Evolutionary conservation across 1,140 invertebrate genomes (phyloP), one percentile per base, ranked within the genome.

Genomic region (Drosophila nigrodunni): DNA sequence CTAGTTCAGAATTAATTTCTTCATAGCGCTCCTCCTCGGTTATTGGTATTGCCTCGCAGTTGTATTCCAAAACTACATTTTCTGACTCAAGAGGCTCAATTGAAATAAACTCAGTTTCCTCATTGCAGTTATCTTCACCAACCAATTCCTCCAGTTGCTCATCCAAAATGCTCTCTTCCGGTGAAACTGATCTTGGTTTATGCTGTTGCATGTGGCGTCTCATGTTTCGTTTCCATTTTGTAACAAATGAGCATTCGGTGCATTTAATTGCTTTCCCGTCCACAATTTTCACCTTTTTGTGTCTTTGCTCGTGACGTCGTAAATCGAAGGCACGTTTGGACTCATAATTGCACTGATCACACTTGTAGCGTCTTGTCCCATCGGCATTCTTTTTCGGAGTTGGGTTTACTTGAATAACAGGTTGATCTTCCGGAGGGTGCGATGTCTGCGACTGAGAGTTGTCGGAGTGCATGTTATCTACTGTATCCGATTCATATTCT

Each of bases 181-280:
- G 3, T 13, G 6, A 9, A 35, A 25, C 9, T 7, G 41, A 5
- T 4, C 5, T 35, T 35, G 5, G 35, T 1, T 46, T 55, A 37
- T 74, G 72, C n/a, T 43, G 60, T 5, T 58, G 35, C 50, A 70
- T 49, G 52, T 74, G 72, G 0, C 72, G 58, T 6, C 25, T 18
- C 44, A 74, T 74, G 10, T 74, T 70, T 0, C 57, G 66, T 15
- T 62, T 70, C 72, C 72, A 74, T 34, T 74, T 74, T 0, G 66
- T 62, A 3, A 70, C 52, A 18, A 74, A 74, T 1, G 35, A 37
- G 18, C 72, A 74, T 8, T 62, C 50, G 30, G 59, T 37, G 7
- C 72, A 74, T 10, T 70, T 68, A 8, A 61, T 50, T 5, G 65
- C 57, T 3, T 13, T 55, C 2, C 72, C 72, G 2, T 74, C 50